Evolutionary conservation across 2,888 invertebrate genomes (phyloP), one percentile per base, ranked within the genome.

Genomic region (Druceiella hillmani): DNA sequence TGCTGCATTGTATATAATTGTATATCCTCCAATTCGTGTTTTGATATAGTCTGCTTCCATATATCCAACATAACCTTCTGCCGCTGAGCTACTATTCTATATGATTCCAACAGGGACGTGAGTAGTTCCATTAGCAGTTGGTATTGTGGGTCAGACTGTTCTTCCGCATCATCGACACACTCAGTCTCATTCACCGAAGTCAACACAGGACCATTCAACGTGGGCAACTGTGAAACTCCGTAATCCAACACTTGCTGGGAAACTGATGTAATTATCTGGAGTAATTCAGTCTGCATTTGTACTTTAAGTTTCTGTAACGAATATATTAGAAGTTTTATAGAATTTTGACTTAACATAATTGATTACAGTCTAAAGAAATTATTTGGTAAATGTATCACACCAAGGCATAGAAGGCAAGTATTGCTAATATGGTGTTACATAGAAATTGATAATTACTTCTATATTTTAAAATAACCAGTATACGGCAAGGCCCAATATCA

Each of bases 271-370:
- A 92, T 83, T 27, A 93, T 85, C 48, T 82, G 79, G 10, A 87
- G 64, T 1, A 93, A 61, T 53, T 92, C 89, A 10, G 79, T 78
- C 59, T 90, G 87, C 63, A 92, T 89, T 59, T 87, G 81, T 24
- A 81, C 77, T 62, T 87, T 86, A 51, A 92, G 77, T 56, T 80
- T 82, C 84, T 87, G 62, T 35, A 59, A 59, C 34, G 41, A 42
- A 25, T 13, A n/a, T n/a, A n/a, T n/a, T n/a, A n/a, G n/a, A n/a
- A n/a, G n/a, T n/a, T n/a, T n/a, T n/a, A n/a, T n/a, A n/a, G n/a
- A n/a, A n/a, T n/a, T n/a, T n/a, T n/a, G n/a, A n/a, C n/a, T n/a
- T n/a, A n/a, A n/a, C n/a, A n/a, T n/a, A n/a, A n/a, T n/a, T n/a
- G n/a, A n/a, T n/a, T n/a, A n/a, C n/a, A n/a, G n/a, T n/a, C n/a